These are phyloP conservation scores for Laticauda colubrina DNA, from an alignment of 2,113 vertebrate species.

Conservation along the genomic window DNA sequence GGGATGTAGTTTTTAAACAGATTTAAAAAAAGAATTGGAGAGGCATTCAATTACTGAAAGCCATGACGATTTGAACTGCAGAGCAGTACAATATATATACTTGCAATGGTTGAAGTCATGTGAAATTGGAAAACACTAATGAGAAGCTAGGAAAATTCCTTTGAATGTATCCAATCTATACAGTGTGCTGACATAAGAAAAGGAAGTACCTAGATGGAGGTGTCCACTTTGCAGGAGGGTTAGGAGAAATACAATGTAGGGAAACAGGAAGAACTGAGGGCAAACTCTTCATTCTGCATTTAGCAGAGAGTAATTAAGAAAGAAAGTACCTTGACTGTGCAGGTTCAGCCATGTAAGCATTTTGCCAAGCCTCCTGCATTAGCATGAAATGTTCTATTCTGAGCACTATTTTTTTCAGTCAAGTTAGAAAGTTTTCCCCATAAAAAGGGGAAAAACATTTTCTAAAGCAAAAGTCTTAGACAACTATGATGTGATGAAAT, in stretches of 20 bases:
- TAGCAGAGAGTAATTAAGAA: background rate
- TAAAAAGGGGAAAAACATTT: background rate
- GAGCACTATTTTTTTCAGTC: accelerated
- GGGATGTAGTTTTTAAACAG: constrained; percentile 56
- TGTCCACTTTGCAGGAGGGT: background rate
- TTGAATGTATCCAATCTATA: background rate
- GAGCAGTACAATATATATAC: accelerated
- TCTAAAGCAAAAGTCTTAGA: background rate
- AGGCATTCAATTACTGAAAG: constrained; percentile 40
- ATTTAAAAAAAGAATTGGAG: constrained; percentile 37
- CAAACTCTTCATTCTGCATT: background rate
- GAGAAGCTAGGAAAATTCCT: background rate
- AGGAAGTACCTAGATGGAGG: background rate
- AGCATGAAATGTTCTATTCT: background rate
- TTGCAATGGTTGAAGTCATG: background rate
- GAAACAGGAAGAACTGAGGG: background rate
- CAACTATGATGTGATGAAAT: background rate
- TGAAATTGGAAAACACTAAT: accelerated
- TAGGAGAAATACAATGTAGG: too few species aligned
- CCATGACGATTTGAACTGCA: background rate
- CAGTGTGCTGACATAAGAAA: background rate
- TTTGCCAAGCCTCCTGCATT: background rate
- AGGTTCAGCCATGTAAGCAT: background rate
- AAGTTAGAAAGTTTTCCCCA: background rate
- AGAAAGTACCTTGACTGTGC: background rate